A percentile compares a stretch with the other conserved stretches of the same genome.
Conservation (phyloP, 2,113 vertebrate species). For the Pagrus major region DNA sequence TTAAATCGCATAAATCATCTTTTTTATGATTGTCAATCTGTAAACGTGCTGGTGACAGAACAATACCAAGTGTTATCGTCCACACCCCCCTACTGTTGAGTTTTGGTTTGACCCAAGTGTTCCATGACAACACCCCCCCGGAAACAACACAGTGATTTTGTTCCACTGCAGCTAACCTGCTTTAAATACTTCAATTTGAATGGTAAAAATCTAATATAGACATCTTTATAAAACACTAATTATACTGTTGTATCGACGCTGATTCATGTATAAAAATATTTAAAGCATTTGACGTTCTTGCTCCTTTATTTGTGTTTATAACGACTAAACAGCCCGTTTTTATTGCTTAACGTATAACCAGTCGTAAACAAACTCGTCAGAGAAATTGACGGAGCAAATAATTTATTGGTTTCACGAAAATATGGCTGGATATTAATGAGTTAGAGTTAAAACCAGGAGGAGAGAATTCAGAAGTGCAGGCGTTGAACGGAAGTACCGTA, state of each 20-base stretch:
- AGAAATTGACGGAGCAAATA: background rate
- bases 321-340: background rate
- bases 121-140: background rate
- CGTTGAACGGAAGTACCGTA: conserved; percentile 51
- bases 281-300: no score
- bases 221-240: background rate
- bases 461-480: background rate
- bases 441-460: background rate
- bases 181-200: background rate
- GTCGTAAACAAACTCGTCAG: fast-evolving
- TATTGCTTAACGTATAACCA: background rate
- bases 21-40: fast-evolving
- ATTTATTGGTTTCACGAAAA: background rate
- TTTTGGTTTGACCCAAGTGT: conserved; percentile 66
- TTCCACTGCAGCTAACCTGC: background rate
- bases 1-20: fast-evolving
- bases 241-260: background rate
- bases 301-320: background rate
- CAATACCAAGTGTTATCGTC: fast-evolving
- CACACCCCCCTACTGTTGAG: background rate
- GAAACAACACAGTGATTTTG: conserved; percentile 13
- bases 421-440: background rate
- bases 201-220: background rate
- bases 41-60: fast-evolving
- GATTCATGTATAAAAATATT: background rate